Evolutionary conservation across 1,140 invertebrate species (phyloP).

Genomic region (Vanessa atalanta): DNA sequence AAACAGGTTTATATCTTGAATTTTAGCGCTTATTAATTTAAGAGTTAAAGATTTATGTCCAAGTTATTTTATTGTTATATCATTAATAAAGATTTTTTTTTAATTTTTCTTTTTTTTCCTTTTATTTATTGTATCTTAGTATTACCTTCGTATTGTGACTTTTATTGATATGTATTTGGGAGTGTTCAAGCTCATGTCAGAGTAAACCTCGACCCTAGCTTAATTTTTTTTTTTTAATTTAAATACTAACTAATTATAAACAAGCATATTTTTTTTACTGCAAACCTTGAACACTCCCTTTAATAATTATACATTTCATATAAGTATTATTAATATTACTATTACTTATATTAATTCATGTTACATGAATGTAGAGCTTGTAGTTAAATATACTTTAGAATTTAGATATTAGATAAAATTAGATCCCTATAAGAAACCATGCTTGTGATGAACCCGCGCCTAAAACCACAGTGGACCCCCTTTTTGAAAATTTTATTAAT

Average conservation of each 20-base stretch:
- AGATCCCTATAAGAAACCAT: neutral
- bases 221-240: too few relatives aligned
- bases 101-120: constrained; percentile 20
- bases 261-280: too few relatives aligned
- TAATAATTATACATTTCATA: too few relatives aligned
- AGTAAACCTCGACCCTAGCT: too few relatives aligned
- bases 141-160: too few relatives aligned
- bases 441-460: constrained; percentile 2
- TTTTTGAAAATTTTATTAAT: neutral
- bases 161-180: too few relatives aligned
- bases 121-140: neutral
- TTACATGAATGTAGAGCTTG: neutral
- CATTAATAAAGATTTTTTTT: constrained; percentile 21
- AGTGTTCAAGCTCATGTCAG: too few relatives aligned
- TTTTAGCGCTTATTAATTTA: constrained; percentile 16
- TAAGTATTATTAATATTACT: neutral
- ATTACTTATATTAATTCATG: neutral
- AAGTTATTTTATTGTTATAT: constrained; percentile 11
- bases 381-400: neutral
- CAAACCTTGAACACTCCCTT: too few relatives aligned
- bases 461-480: neutral
- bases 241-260: too few relatives aligned
- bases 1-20: constrained; percentile 1
- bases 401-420: neutral
- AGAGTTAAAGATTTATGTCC: constrained; percentile 8